Evolutionary conservation across 2,888 invertebrate genomes (phyloP), one percentile per base, ranked within the genome.

Genomic region (Xylocampa areola): DNA sequence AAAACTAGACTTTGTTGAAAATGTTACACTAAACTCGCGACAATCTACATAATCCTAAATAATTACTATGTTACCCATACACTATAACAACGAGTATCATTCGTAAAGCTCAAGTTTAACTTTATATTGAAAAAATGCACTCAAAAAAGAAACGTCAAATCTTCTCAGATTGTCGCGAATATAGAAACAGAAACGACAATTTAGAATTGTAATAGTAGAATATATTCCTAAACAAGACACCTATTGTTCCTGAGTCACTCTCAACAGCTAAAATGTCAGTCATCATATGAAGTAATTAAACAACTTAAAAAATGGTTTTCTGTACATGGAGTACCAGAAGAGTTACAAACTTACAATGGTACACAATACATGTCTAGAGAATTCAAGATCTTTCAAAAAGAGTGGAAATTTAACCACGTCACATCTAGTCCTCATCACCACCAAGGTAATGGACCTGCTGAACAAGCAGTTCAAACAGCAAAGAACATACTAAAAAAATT

Each of bases 371-470:
- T 50, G 45, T 53, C 45, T 39, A 50, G 35, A 54, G 53, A 51
- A 39, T 43, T 52, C 17, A 57, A 57, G 30, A 39, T 8, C 33
- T 57, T 55, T 48, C 35, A 40, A 48, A 48, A 55, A 44, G 33
- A 59, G 27, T 68, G 68, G 64, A 55, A 32, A 44, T 65, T 68
- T 45, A 44, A 65, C 21, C 63, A 59, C 36, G 48, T 48, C 37
- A 66, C 51, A 44, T 61, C 58, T 3, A 58, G 54, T 45, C 66
- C 54, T 25, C 48, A 51, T 50, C 47, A 58, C 25, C 47, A 45
- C 30, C 60, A 51, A 43, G 49, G 47, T 17, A 61, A 25, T 16
- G 44, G 44, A 0, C 44, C 33, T 29, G 63, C 44, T 11, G 44
- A 44, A 33, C 32, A 14, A 44, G 21, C 44, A 44, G 44, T 44